phyloP scores from a whole-genome alignment of 2,113 vertebrate species.

The Pituophis catenifer region DNA sequence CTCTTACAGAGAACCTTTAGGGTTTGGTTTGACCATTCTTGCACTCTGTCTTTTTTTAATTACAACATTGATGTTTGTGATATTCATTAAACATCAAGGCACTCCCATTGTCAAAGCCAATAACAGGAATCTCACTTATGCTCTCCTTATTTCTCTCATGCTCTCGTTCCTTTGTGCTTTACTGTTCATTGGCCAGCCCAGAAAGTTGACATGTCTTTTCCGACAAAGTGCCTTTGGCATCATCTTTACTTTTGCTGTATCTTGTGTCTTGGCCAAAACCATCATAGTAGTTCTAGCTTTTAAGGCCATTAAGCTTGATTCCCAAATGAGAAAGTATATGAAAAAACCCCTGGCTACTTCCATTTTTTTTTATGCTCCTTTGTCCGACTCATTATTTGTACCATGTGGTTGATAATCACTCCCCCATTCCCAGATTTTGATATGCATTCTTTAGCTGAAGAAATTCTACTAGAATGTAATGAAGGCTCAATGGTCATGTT shows the following conservation, averaged over 20 bases:
- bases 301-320: not conserved
- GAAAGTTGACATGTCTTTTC: not conserved
- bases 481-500: not conserved
- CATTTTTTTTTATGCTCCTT: not conserved
- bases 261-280: not conserved
- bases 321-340: not conserved
- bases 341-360: not conserved
- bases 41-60: not conserved
- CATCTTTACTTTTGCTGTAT: not conserved
- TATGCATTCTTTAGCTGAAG: not conserved
- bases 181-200: not conserved
- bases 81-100: not conserved
- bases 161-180: not conserved
- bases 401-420: not conserved
- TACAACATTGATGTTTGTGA: not conserved
- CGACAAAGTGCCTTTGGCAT: not conserved
- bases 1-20: not conserved
- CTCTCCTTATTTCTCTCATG: not conserved
- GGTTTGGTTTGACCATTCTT: not conserved
- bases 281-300: not conserved
- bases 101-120: constrained; percentile 3
- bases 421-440: not conserved
- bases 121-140: not conserved
- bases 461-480: not conserved
- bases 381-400: not conserved